Percentiles rank a stretch among this genome's conserved stretches.
Conservation (phyloP, 2,797 vertebrate genomes). For the Lacerta bilineata region DNA sequence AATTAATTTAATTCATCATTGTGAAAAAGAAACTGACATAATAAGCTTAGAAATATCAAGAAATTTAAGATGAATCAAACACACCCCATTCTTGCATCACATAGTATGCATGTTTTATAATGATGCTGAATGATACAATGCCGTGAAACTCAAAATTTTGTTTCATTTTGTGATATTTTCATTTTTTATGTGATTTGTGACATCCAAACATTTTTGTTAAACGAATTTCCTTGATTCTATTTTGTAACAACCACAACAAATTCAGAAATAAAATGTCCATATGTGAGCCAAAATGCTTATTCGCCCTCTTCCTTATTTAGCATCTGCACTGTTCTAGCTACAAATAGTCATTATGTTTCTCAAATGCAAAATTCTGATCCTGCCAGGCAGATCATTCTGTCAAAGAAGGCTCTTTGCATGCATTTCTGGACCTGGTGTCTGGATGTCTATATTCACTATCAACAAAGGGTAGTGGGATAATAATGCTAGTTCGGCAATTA, state of each 20-base stretch:
- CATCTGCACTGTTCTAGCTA: neutral
- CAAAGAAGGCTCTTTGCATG: neutral
- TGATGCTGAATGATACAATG: neutral
- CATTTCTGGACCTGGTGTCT: neutral
- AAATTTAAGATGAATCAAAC: neutral
- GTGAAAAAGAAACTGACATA: constrained; percentile 15
- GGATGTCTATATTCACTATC: neutral
- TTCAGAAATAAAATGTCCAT: neutral
- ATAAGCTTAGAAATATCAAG: constrained; percentile 9
- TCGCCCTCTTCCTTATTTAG: neutral
- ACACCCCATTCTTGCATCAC: neutral
- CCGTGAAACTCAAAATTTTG: neutral
- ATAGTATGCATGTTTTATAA: neutral
- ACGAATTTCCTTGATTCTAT: neutral
- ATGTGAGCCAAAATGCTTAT: neutral
- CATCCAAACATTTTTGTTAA: neutral
- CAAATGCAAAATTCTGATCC: neutral
- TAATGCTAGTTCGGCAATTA: neutral
- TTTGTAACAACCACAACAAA: neutral
- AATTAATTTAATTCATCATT: constrained; percentile 36
- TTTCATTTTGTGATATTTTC: neutral
- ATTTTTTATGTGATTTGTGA: neutral
- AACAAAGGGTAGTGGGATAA: neutral
- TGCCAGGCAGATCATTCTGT: neutral
- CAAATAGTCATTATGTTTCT: neutral